Conservation (phyloP, 1,140 invertebrate species). For the Sycophaga agraensis region DNA sequence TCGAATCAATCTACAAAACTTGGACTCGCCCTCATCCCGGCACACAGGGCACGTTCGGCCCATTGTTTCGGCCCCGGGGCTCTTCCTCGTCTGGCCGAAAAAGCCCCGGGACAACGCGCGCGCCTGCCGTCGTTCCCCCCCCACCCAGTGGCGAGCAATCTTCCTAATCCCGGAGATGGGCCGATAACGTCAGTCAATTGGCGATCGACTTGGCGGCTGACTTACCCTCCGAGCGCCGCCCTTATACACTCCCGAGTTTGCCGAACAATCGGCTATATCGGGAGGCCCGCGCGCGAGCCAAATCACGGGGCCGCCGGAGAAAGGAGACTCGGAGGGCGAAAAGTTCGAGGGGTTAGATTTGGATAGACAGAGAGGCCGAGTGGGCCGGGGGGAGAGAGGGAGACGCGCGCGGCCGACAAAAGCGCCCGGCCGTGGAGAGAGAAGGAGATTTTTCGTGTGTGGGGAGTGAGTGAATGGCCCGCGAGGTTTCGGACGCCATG, state of each 20-base stretch:
- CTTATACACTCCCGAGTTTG: constrained; percentile 12
- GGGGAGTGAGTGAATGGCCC: too few species aligned
- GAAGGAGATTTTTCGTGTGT: too few species aligned
- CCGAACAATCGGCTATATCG: constrained; percentile 28
- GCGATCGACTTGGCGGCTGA: constrained; percentile 48
- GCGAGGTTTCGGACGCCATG: too few species aligned
- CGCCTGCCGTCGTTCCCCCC: background rate
- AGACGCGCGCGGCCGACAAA: too few species aligned
- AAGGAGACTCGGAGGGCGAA: background rate
- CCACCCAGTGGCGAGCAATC: constrained; percentile 38
- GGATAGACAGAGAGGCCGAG: background rate
- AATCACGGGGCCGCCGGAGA: constrained; percentile 32
- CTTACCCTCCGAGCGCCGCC: constrained; percentile 26
- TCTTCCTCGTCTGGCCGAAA: background rate
- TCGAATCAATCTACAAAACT: background rate
- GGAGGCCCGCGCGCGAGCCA: constrained; percentile 22
- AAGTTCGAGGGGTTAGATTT: constrained; percentile 22
- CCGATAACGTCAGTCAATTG: constrained; percentile 54
- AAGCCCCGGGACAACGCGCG: background rate
- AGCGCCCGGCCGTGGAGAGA: too few species aligned
- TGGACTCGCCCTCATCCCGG: background rate
- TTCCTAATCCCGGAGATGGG: constrained; percentile 51
- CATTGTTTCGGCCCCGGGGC: background rate
- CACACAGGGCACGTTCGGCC: background rate
- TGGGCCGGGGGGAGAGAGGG: too few species aligned